Conservation (phyloP, 2,113 vertebrate genomes). For the Phalacrocorax pelagicus region DNA sequence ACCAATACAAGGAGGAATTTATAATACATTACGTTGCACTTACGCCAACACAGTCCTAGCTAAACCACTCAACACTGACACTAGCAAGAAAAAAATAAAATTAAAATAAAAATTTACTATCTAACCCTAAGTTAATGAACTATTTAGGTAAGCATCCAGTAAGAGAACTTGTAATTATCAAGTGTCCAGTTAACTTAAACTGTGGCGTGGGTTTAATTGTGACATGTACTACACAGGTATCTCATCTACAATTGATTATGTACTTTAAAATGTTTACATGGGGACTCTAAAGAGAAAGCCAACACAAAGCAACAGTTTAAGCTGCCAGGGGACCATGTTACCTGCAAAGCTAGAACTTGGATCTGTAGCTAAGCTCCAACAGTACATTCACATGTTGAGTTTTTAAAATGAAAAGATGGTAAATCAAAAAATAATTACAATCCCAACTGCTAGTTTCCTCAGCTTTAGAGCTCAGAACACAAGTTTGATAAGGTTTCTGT, state of each 20-base stretch:
- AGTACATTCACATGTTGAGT: neutral
- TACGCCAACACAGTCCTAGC: neutral
- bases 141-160: neutral
- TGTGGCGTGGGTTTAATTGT: neutral
- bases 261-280: neutral
- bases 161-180: neutral
- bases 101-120: neutral
- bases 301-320: neutral
- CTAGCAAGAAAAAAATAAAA: neutral
- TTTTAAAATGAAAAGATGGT: neutral
- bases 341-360: neutral
- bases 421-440: neutral
- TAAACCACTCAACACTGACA: neutral
- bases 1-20: neutral
- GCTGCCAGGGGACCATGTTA: fast-evolving
- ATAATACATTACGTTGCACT: neutral
- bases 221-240: neutral
- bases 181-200: neutral
- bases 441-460: neutral
- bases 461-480: neutral
- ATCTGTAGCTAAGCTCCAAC: neutral
- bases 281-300: neutral
- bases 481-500: neutral
- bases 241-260: neutral
- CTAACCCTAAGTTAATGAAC: neutral